Evolutionary conservation across 2,113 vertebrate species (phyloP).

Genomic region (Forbesichthys agassizii): DNA sequence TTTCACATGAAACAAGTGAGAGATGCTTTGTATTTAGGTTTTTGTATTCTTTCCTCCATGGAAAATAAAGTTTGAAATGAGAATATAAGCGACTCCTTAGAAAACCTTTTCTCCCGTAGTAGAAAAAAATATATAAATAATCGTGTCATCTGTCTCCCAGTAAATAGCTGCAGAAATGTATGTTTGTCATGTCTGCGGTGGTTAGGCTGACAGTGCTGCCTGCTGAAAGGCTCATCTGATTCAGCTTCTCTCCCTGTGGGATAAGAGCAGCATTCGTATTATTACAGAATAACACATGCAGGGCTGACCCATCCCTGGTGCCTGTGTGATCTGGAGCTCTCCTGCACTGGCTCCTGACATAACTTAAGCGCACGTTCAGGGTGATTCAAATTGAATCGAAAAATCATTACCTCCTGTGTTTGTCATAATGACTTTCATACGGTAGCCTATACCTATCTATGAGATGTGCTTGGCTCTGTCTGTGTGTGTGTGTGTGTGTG

Average conservation of each 20-base stretch:
- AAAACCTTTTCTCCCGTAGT: slow-evolving; percentile 26
- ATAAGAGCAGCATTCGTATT: slow-evolving; percentile 6
- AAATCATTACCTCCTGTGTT: not conserved
- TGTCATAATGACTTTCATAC: not conserved
- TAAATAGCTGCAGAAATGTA: slow-evolving; percentile 18
- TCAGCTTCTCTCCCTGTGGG: slow-evolving; percentile 20
- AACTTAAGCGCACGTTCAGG: not conserved
- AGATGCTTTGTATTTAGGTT: slow-evolving; percentile 39
- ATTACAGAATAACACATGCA: slow-evolving; percentile 7
- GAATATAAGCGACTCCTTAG: slow-evolving; percentile 22
- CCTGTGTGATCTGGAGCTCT: slow-evolving; percentile 32
- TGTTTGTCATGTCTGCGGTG: slow-evolving; percentile 26
- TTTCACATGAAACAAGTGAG: slow-evolving; percentile 45
- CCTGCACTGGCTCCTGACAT: slow-evolving; percentile 5
- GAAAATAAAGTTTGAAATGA: slow-evolving; percentile 18
- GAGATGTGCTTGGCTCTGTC: not conserved
- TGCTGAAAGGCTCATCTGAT: slow-evolving; percentile 16
- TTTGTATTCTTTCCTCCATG: not conserved
- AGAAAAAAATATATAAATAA: slow-evolving; percentile 11
- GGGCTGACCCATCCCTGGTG: not conserved
- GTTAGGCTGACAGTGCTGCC: slow-evolving; percentile 28
- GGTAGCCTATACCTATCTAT: not conserved
- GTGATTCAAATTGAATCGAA: slow-evolving; percentile 3
- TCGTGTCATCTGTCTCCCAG: not conserved
- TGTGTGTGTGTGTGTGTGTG: not conserved